Percentiles rank a stretch among this genome's conserved stretches.
These are phyloP conservation scores for Amblyraja radiata DNA, from an alignment of 2,797 vertebrate genomes.

Conservation along the genomic window DNA sequence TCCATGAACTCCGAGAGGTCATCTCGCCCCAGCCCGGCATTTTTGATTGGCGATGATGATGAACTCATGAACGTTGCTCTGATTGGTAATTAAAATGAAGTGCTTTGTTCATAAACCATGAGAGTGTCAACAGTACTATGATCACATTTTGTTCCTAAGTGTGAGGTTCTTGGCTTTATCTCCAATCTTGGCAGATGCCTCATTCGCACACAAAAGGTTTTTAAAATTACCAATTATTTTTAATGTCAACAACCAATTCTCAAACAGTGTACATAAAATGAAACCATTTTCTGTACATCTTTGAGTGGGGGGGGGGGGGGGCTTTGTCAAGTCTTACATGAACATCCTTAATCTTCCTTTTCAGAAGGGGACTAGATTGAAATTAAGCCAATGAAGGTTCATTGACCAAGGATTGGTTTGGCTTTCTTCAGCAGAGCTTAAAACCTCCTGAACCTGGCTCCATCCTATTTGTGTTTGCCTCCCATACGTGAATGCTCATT, in stretches of 20 bases:
- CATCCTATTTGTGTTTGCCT: neutral
- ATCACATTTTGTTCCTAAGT: neutral
- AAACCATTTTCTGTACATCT: neutral
- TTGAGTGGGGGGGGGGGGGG: neutral
- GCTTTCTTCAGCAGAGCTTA: neutral
- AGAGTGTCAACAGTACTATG: too few species aligned
- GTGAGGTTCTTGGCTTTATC: neutral
- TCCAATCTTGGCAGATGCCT: neutral
- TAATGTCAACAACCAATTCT: neutral
- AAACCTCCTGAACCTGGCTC: neutral
- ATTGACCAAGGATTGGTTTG: neutral
- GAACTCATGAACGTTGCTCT: constrained; percentile 97
- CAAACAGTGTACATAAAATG: neutral
- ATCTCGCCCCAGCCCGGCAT: constrained; percentile 79
- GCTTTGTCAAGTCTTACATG: neutral
- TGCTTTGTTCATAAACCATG: constrained; percentile 1
- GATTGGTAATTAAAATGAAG: constrained; percentile 66
- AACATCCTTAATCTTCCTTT: neutral
- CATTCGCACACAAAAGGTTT: neutral
- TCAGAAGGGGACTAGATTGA: neutral
- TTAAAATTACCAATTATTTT: constrained; percentile 4
- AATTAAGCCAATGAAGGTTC: neutral
- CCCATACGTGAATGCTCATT: neutral
- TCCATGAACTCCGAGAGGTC: constrained; percentile 74
- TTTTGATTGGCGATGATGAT: constrained; percentile 87